Base-by-base conservation (phyloP, 2,113 vertebrate species). In the Eleginops maclovinus region DNA sequence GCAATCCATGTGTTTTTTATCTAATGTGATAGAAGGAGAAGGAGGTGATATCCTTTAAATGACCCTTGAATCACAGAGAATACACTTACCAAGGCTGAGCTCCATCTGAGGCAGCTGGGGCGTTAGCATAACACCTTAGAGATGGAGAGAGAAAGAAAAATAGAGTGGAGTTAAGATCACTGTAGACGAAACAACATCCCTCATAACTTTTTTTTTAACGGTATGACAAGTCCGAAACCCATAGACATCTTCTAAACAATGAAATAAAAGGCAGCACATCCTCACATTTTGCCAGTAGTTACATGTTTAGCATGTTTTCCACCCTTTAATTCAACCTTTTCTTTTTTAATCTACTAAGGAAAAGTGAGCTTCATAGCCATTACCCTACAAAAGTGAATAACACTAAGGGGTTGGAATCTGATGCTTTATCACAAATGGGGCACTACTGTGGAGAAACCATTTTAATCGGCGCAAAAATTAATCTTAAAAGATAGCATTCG, bases 31-130 rank as follows among this genome's bases (percentile, higher is more conserved):
- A 19, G 9, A 36, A 55, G 75, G 3, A 72, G 56, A 44, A 65
- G 26, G 5, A n/a, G 41, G 24, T 3, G 51, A 63, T 17, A 21
- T 31, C 50, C 26, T 47, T 22, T 63, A 78, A 81, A 69, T 60
- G 11, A 81, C 12, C 31, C 28, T 55, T 44, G 61, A 63, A 63
- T 64, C 50, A 82, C 1, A 24, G 61, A 68, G 9, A 67, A 58
- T 83, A 79, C 31, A 40, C 92, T 94, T 89, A 94, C 92, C 92
- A 0, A 94, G 75, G 75, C 89, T 91, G 77, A 94, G 89, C 75
- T 94, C 93, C 82, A 94, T 73, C 60, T 64, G 82, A 26, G 86
- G 86, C 77, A 91, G 68, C 77, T 72, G 92, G 43, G 87, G 82
- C 28, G 67, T 85, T 54, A 82, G 56, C 75, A 87, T 58, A 31